A percentile compares a stretch with the other conserved stretches of the same genome.
These are phyloP conservation scores for Rattus norvegicus DNA, from an alignment of 2,113 vertebrate genomes.

Conservation along the genomic window DNA sequence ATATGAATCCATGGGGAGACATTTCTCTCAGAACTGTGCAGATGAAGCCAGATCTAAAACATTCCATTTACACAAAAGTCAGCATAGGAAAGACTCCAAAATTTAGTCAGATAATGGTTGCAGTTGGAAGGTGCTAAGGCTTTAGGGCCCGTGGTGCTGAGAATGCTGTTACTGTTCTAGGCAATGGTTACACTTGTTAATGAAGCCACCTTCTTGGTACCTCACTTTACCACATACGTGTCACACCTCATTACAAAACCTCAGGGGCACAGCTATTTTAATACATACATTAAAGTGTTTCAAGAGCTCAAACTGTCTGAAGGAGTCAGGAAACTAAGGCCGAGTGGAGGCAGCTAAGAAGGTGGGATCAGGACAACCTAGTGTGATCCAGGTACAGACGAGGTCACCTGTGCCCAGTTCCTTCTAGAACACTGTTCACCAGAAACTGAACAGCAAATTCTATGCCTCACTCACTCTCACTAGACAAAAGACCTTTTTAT, in stretches of 20 bases:
- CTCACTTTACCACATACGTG: background rate
- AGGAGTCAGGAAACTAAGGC: background rate
- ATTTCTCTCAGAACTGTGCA: background rate
- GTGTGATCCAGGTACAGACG: too few relatives aligned
- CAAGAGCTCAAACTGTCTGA: background rate
- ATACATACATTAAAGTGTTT: background rate
- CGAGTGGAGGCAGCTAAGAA: background rate
- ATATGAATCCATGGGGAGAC: background rate
- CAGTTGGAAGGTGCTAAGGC: background rate
- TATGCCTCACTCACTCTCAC: background rate
- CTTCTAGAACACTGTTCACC: background rate
- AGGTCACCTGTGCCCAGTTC: background rate
- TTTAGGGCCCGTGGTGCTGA: background rate
- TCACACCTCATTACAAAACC: background rate
- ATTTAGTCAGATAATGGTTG: background rate
- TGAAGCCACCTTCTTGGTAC: background rate
- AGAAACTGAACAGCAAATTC: background rate
- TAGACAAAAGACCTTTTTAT: background rate
- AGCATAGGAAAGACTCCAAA: conserved; percentile 7
- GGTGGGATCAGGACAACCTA: background rate
- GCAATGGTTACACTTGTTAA: background rate
- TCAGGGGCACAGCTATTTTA: background rate
- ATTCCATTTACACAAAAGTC: background rate
- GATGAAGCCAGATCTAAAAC: conserved; percentile 2
- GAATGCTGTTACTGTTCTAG: background rate